Evolutionary conservation across 2,113 vertebrate species (phyloP), one percentile per base, ranked within the genome.

Genomic region (Synodontis membranacea): DNA sequence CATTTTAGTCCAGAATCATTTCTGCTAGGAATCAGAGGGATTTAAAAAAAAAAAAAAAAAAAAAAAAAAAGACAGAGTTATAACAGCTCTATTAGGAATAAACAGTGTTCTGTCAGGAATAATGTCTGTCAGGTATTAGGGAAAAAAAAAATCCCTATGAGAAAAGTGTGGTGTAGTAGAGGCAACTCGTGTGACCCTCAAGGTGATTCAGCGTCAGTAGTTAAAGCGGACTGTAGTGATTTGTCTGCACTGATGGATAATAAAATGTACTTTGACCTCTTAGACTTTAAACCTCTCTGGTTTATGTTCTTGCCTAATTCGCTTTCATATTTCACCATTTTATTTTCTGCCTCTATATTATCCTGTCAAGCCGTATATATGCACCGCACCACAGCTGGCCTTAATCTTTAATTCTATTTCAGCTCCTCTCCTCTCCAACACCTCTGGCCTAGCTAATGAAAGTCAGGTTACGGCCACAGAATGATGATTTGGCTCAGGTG

Each of bases 191-290:
- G 50, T 37, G 78, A 56, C 50, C 78, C 78, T 56, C 2, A 54
- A 21, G 31, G 76, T 80, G 78, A 80, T 56, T 34, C 76, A 39
- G 76, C 48, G 31, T 60, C 60, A 44, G 31, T 74, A 42, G 34
- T 70, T 56, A 80, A 86, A 70, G 15, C 76, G 80, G 84, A 80
- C 48, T n/a, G 31, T 86, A 86, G 79, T 86, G 60, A 80, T 79
- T 80, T 85, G 74, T 74, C 56, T 76, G 83, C 58, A 46, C 39
- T 48, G 75, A 58, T 54, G 34, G 15, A 54, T 34, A 80, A 80
- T 80, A 86, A 68, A 80, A 56, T 56, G 28, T 56, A 48, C 52
- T 23, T 60, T 34, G 54, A 84, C 83, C 54, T 34, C 64, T 0
- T 48, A 34, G 17, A 60, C 9, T 66, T 62, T 46, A 48, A 28